These are phyloP conservation scores for Poecilia gillii DNA, from an alignment of 2,797 vertebrate species.

Conservation along the genomic window DNA sequence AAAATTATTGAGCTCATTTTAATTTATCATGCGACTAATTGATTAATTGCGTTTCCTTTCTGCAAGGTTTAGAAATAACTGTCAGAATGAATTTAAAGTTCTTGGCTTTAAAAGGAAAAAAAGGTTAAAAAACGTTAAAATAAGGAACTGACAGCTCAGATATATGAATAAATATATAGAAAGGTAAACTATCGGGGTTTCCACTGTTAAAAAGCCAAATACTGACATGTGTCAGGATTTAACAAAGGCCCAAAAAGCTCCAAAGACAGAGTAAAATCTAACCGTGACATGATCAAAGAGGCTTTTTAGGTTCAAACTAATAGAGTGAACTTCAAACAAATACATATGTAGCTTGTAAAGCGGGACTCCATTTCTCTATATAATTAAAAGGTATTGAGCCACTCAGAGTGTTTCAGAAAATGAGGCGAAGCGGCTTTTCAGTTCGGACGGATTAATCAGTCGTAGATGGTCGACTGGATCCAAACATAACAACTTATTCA, in stretches of 20 bases:
- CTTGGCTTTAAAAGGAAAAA: constrained; percentile 7
- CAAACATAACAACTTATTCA: neutral
- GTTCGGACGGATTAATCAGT: neutral
- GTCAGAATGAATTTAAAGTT: constrained; percentile 37
- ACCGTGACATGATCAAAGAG: constrained; percentile 38
- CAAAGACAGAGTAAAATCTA: constrained; percentile 19
- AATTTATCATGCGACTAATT: no score
- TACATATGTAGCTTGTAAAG: constrained; percentile 3
- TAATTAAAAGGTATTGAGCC: neutral
- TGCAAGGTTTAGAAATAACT: constrained; percentile 14
- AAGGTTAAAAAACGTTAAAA: constrained; percentile 25
- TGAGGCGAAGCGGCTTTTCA: neutral
- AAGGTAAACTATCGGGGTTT: constrained; percentile 22
- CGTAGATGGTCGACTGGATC: no score
- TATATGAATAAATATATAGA: neutral
- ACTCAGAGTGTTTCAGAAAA: neutral
- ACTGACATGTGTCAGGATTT: constrained; percentile 21
- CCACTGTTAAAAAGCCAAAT: constrained; percentile 11
- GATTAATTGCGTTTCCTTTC: neutral
- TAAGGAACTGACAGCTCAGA: constrained; percentile 21
- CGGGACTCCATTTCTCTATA: neutral
- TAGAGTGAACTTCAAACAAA: constrained; percentile 19
- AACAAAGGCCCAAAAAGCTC: constrained; percentile 7
- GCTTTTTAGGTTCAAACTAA: neutral
- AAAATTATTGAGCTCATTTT: no score